These are phyloP conservation scores for Laothoe populi DNA, from an alignment of 2,888 invertebrate genomes.

Conservation along the genomic window DNA sequence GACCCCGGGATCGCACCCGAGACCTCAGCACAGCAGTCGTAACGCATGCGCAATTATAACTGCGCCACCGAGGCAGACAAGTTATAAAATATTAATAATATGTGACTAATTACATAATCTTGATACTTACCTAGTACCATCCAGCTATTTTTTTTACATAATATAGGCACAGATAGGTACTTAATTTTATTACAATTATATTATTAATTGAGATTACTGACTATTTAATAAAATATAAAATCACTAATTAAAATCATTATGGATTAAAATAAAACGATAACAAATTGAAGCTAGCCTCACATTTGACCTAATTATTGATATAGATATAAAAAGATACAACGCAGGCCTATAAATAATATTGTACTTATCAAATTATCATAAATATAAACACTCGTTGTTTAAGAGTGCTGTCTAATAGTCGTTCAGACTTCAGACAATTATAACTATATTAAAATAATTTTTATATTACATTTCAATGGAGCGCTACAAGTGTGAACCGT, in stretches of 20 bases:
- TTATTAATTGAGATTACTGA: too few relatives aligned
- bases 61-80: too few relatives aligned
- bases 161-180: too few relatives aligned
- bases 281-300: background rate
- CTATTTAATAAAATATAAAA: too few relatives aligned
- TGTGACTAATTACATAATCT: too few relatives aligned
- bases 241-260: background rate
- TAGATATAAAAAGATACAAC: background rate
- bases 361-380: constrained; percentile 5
- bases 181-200: too few relatives aligned
- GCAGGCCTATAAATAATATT: background rate
- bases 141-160: too few relatives aligned
- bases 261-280: background rate
- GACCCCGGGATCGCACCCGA: too few relatives aligned
- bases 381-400: background rate
- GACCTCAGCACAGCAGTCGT: too few relatives aligned
- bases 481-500: constrained; percentile 50
- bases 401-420: constrained; percentile 10
- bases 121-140: too few relatives aligned
- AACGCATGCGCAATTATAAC: too few relatives aligned
- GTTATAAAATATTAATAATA: too few relatives aligned
- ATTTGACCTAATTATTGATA: constrained; percentile 7
- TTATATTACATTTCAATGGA: constrained; percentile 47
- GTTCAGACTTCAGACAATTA: background rate
- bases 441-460: background rate